Conservation (phyloP, 2,113 vertebrate species). For the Octodon degus region DNA sequence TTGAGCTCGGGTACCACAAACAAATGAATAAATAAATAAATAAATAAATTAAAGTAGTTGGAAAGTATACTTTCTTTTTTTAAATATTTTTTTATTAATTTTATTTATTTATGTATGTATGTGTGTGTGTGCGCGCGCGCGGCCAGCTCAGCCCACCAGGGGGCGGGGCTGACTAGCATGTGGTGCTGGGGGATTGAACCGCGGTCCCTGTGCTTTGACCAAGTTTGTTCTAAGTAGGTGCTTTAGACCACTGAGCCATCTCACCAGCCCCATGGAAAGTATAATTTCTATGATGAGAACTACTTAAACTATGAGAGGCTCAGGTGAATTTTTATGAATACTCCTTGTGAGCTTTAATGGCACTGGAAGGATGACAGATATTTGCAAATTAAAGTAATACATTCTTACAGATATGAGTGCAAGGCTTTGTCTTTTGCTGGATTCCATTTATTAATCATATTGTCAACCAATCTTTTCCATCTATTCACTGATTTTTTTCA, state of each 20-base stretch:
- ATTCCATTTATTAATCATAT: background rate
- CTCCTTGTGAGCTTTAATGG: background rate
- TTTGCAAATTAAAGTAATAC: background rate
- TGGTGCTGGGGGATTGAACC: too few relatives aligned
- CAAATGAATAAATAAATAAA: too few relatives aligned
- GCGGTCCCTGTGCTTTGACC: too few relatives aligned
- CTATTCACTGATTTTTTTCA: background rate
- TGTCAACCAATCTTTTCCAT: background rate
- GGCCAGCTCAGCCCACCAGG: too few relatives aligned
- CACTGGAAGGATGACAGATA: background rate
- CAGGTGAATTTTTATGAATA: background rate
- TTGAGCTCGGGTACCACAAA: too few relatives aligned
- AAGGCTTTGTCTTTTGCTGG: background rate
- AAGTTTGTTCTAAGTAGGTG: too few relatives aligned
- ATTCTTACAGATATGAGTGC: background rate
- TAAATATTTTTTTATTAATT: too few relatives aligned
- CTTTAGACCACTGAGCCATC: too few relatives aligned
- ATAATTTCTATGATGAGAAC: background rate
- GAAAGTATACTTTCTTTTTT: background rate
- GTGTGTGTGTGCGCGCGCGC: too few relatives aligned
- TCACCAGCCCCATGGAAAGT: too few relatives aligned
- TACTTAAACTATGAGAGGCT: background rate
- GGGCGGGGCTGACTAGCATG: too few relatives aligned
- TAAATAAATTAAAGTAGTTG: background rate
- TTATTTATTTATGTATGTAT: too few relatives aligned